Conservation (phyloP, 2,113 vertebrate genomes). For the Maccullochella peelii region DNA sequence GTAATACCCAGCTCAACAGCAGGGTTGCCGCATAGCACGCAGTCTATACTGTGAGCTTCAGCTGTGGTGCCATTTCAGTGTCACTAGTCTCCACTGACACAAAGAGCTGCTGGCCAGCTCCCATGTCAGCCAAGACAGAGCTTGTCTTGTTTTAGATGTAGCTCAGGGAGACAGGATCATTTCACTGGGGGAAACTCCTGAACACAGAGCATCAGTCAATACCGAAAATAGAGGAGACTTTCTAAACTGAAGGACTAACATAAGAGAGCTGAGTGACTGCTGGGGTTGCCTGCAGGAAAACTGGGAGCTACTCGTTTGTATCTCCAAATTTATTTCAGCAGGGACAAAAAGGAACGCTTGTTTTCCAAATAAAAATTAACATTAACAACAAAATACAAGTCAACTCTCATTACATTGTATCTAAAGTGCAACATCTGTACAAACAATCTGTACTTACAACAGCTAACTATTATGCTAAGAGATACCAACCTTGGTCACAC, state of each 20-base stretch:
- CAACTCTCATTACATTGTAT: background rate
- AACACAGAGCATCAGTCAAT: slow-evolving; percentile 33
- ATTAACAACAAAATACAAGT: background rate
- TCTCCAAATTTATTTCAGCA: background rate
- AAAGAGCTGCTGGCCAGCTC: slow-evolving; percentile 63
- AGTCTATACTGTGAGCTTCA: slow-evolving; percentile 50
- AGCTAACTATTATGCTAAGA: background rate
- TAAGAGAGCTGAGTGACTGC: background rate
- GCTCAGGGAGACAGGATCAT: slow-evolving; percentile 43
- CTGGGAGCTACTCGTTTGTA: background rate
- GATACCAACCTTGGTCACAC: slow-evolving; percentile 91
- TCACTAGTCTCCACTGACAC: slow-evolving; percentile 55
- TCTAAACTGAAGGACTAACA: slow-evolving; percentile 2
- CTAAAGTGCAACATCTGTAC: background rate
- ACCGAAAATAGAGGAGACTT: slow-evolving; percentile 21
- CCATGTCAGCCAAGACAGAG: slow-evolving; percentile 66
- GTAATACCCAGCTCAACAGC: slow-evolving; percentile 40
- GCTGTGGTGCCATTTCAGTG: slow-evolving; percentile 64
- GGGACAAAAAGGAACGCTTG: background rate
- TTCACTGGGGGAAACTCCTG: slow-evolving; percentile 36
- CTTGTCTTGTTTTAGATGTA: slow-evolving; percentile 61
- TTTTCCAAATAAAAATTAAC: background rate
- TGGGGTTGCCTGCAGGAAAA: background rate
- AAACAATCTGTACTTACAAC: background rate
- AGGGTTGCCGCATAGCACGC: slow-evolving; percentile 44